Percentiles rank a stretch among this genome's conserved stretches.
These are phyloP conservation scores for Rhabdomys dilectus DNA, from an alignment of 2,113 vertebrate genomes.

Conservation along the genomic window DNA sequence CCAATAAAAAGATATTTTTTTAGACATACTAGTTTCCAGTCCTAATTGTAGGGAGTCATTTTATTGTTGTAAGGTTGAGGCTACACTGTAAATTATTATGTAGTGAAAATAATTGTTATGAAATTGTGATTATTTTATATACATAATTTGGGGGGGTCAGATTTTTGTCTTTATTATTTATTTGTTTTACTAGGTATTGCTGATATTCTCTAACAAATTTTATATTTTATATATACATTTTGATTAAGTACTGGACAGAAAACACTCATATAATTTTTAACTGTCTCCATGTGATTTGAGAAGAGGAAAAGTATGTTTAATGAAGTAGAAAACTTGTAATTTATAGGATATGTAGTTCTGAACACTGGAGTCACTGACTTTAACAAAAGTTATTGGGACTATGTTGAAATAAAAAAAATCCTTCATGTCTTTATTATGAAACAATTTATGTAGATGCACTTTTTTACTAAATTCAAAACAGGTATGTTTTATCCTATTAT, in stretches of 20 bases:
- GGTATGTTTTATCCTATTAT: background rate
- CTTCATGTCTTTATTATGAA: background rate
- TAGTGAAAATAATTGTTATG: background rate
- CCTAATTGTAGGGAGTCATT: background rate
- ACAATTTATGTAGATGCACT: background rate
- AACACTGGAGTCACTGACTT: background rate
- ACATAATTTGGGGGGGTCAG: background rate
- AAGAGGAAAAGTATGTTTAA: background rate
- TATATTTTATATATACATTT: background rate
- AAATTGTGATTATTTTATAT: background rate
- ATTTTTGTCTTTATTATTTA: background rate
- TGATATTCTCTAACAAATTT: background rate
- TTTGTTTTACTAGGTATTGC: background rate
- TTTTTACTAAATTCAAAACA: background rate
- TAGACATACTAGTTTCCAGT: background rate
- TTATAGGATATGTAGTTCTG: fast-evolving
- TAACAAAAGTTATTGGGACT: background rate
- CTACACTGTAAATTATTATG: background rate
- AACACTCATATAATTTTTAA: background rate
- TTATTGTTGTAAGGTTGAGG: background rate
- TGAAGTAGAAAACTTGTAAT: background rate
- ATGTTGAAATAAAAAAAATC: background rate
- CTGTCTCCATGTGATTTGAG: background rate
- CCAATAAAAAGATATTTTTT: background rate
- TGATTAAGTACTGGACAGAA: background rate